Conservation (phyloP, 2,113 vertebrate genomes). For the Forbesichthys papilliferus region DNA sequence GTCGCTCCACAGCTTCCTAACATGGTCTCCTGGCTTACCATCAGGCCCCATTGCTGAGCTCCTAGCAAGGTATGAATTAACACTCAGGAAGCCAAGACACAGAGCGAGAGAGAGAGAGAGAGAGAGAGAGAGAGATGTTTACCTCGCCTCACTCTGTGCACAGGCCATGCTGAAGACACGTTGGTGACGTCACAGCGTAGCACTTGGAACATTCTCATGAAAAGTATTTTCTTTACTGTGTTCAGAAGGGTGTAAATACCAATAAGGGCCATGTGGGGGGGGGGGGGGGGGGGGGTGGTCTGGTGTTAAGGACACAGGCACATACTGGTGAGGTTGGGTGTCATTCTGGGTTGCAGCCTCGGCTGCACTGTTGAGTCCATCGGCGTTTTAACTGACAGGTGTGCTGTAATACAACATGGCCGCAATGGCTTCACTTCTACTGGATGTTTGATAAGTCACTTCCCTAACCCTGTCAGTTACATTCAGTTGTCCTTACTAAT, state of each 20-base stretch:
- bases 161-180: slow-evolving; percentile 1
- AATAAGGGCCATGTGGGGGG: background rate
- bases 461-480: background rate
- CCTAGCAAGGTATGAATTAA: background rate
- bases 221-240: slow-evolving; percentile 49
- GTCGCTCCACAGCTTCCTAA: slow-evolving; percentile 60
- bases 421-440: too few relatives aligned
- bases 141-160: slow-evolving; percentile 33
- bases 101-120: background rate
- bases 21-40: slow-evolving; percentile 42
- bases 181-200: slow-evolving; percentile 43
- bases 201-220: slow-evolving; percentile 47
- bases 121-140: slow-evolving; percentile 39
- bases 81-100: slow-evolving; percentile 20
- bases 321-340: slow-evolving; percentile 32
- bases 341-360: slow-evolving; percentile 8
- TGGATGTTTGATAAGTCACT: too few relatives aligned
- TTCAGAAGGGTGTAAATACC: slow-evolving; percentile 44
- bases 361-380: too few relatives aligned
- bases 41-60: slow-evolving; percentile 24
- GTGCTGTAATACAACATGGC: too few relatives aligned
- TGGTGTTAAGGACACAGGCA: background rate
- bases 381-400: too few relatives aligned
- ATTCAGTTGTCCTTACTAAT: too few relatives aligned
- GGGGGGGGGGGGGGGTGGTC: background rate